Evolutionary conservation across 2,113 vertebrate genomes (phyloP), one percentile per base, ranked within the genome.

Genomic region (Xyrauchen texanus): DNA sequence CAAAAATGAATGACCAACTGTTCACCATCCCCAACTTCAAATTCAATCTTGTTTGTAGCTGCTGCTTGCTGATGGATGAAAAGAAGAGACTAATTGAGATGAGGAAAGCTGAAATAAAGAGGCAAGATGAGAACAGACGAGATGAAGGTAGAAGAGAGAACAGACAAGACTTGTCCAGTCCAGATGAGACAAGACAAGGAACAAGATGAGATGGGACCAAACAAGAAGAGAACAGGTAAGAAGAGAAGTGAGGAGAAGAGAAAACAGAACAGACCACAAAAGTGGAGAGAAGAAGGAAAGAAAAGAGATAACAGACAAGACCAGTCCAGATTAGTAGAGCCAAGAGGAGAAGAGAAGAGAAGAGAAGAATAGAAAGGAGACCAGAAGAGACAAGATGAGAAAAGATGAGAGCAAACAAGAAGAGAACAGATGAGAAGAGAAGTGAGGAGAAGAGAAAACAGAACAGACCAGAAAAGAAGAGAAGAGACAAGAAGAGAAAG

Each of bases 361-460:
- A 46, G 11, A 58, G 12, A 44, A 4, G 7, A 66, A 84, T 70
- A n/a, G 81, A 82, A 82, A 81, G 62, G 80, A 85, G 68, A 75
- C 7, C 84, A 88, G 52, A 72, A 2, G 76, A 81, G 85, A 77
- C 76, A 82, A 77, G 78, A 85, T 84, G 77, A 44, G 42, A 68
- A 71, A 71, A 76, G 63, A 80, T 62, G 64, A 46, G 15, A 53
- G 0, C 13, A 66, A 63, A 85, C 64, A 73, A 10, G 21, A n/a
- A 10, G 16, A 34, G 62, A 55, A 1, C 9, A 34, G 46, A 1
- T 49, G 10, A 15, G 12, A 53, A 21, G 34, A 64, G 53, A 6
- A 45, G 10, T 8, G 15, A 60, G 15, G 9, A 21, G 6, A 11
- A 6, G n/a, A 15, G 51, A 52, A 12, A 60, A 63, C 12, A 21